Base-by-base conservation (phyloP, 2,888 invertebrate genomes). In the Drosophila borealis region DNA sequence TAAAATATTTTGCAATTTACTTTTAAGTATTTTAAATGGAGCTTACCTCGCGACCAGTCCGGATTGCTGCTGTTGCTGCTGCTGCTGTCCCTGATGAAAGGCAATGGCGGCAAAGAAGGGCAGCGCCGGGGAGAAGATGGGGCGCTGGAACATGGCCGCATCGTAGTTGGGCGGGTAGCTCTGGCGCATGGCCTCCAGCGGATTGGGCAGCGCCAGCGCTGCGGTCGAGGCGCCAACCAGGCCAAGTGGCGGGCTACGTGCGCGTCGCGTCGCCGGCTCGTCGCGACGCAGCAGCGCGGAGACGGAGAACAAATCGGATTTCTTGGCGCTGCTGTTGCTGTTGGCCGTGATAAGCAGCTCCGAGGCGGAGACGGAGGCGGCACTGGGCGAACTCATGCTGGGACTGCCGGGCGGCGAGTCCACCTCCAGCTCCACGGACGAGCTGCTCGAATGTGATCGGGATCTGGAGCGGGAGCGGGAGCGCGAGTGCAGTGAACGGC, bases 301-400 rank as follows among this genome's bases (percentile, higher is more conserved):
- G 42, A 97, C 97, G 59, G 96, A 96, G 92, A 97, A 97, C 25
- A 96, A 94, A 92, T 97, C 97, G 13, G 96, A 96, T 93, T 96
- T 95, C 91, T 96, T 96, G 53, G 91, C 79, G 59, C 86, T 88
- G 49, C 56, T 96, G 44, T 89, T 87, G 70, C 90, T 90, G 60
- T 90, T 90, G 55, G 89, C 83, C 8, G 89, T 90, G 70, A 94
- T 86, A 11, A 89, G 67, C 93, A 73, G 84, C 75, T 87, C 93
- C 90, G 72, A 93, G 65, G 82, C 82, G 25, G 76, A 76, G 19
- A 76, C 37, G 36, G 82, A 82, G 19, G 86, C 88, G 60, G 91
- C 85, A 46, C 91, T 82, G 46, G 91, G 87, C 39, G 89, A 89
- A 65, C 90, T 89, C 19, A 90, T 69, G 44, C 89, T 84, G 36